Evolutionary conservation across 2,113 vertebrate genomes (phyloP).

Genomic region (Halichoerus grypus): DNA sequence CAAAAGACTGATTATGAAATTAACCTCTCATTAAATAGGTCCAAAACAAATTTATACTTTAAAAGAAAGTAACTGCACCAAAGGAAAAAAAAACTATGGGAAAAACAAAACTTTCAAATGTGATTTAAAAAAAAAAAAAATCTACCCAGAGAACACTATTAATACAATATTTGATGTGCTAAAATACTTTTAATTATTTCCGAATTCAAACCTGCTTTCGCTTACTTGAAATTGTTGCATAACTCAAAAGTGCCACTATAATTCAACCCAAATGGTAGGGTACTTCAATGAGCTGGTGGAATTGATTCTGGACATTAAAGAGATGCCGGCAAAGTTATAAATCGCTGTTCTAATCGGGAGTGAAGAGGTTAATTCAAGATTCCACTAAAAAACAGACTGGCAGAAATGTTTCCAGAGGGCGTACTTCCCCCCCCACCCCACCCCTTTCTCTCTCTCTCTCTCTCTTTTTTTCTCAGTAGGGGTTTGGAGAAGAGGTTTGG

Average conservation of each 20-base stretch:
- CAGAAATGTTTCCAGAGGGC: conserved; percentile 89
- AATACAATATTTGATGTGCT: conserved; percentile 70
- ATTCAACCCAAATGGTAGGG: conserved; percentile 86
- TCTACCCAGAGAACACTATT: neutral
- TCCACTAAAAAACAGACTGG: conserved; percentile 87
- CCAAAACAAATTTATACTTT: neutral
- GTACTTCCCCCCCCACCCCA: conserved; percentile 60
- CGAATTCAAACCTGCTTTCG: conserved; percentile 88
- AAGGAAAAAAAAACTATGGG: neutral
- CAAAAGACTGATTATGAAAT: conserved; percentile 74
- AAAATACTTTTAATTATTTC: conserved; percentile 88
- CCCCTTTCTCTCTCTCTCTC: conserved; percentile 52
- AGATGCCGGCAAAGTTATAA: conserved; percentile 86
- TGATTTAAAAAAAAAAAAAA: neutral
- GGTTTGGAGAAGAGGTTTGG: conserved; percentile 94
- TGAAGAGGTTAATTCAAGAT: conserved; percentile 90
- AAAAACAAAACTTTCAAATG: conserved; percentile 19
- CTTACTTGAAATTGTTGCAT: conserved; percentile 89
- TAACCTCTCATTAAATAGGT: conserved; percentile 75
- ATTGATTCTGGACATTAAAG: conserved; percentile 88
- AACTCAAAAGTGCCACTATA: conserved; percentile 86
- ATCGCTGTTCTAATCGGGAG: conserved; percentile 87
- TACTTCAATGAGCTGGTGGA: conserved; percentile 86
- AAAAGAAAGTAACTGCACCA: neutral
- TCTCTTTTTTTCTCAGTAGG: conserved; percentile 87